Evolutionary conservation across 2,888 invertebrate species (phyloP).

Genomic region (Polia nebulosa): DNA sequence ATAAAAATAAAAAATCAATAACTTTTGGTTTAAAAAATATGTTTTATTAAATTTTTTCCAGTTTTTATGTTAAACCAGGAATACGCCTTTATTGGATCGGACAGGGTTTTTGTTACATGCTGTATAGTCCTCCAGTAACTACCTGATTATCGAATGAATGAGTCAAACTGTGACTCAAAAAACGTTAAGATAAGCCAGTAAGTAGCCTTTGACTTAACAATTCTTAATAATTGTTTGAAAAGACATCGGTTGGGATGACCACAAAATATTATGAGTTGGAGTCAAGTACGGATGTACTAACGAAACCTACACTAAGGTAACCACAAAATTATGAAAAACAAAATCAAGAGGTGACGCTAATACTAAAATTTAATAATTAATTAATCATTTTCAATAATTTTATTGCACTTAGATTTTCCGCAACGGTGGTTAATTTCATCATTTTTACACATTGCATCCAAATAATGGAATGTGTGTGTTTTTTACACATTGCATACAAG

Average conservation of each 20-base stretch:
- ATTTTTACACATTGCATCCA: background rate
- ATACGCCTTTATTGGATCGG: too few species aligned
- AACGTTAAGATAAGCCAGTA: background rate
- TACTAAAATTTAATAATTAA: background rate
- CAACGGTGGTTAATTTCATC: background rate
- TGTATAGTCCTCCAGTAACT: too few species aligned
- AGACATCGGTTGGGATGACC: background rate
- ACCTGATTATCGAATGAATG: background rate
- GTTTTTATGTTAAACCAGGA: too few species aligned
- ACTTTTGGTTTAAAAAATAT: too few species aligned
- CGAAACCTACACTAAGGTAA: slow-evolving; percentile 1
- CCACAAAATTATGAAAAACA: slow-evolving; percentile 4
- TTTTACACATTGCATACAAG: too few species aligned
- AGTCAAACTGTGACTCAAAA: slow-evolving; percentile 12
- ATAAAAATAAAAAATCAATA: too few species aligned
- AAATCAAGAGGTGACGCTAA: background rate
- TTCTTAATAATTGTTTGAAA: background rate
- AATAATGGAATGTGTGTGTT: too few species aligned
- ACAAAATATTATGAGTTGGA: background rate
- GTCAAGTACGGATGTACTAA: background rate
- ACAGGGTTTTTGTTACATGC: too few species aligned
- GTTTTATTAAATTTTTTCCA: too few species aligned
- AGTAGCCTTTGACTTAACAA: background rate
- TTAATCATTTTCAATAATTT: background rate
- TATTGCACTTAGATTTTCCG: background rate